phyloP scores from a whole-genome alignment of 2,888 invertebrate species.

The Apodemia mormo region DNA sequence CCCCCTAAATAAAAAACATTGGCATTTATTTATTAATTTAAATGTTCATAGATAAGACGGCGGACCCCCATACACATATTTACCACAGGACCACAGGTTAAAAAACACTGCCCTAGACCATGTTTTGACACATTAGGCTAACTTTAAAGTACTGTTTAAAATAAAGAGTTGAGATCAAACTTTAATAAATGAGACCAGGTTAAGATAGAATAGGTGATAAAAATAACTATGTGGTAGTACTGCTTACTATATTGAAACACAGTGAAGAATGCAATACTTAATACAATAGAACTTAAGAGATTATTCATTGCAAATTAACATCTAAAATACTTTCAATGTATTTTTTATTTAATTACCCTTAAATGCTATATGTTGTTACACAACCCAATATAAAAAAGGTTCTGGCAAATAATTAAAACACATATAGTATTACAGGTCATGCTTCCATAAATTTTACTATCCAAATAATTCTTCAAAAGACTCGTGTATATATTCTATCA shows the following conservation, averaged over 20 bases:
- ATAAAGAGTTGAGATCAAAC: too few species aligned
- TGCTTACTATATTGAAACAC: background rate
- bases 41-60: too few species aligned
- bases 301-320: background rate
- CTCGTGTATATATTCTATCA: conserved; percentile 90
- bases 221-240: too few species aligned
- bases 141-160: too few species aligned
- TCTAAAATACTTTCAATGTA: background rate
- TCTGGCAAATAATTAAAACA: background rate
- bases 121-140: too few species aligned
- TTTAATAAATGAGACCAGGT: too few species aligned
- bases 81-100: too few species aligned
- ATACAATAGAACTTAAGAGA: background rate
- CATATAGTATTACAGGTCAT: background rate
- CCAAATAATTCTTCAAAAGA: conserved; percentile 83
- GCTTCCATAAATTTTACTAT: conserved; percentile 39
- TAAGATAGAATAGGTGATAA: too few species aligned
- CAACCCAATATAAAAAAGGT: background rate
- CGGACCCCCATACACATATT: too few species aligned
- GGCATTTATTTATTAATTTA: too few species aligned
- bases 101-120: too few species aligned
- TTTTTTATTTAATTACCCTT: background rate
- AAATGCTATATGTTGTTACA: background rate
- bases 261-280: background rate
- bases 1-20: too few species aligned